These are phyloP conservation scores for Petrolisthes manimaculis DNA, from an alignment of 2,888 invertebrate genomes.

Conservation along the genomic window DNA sequence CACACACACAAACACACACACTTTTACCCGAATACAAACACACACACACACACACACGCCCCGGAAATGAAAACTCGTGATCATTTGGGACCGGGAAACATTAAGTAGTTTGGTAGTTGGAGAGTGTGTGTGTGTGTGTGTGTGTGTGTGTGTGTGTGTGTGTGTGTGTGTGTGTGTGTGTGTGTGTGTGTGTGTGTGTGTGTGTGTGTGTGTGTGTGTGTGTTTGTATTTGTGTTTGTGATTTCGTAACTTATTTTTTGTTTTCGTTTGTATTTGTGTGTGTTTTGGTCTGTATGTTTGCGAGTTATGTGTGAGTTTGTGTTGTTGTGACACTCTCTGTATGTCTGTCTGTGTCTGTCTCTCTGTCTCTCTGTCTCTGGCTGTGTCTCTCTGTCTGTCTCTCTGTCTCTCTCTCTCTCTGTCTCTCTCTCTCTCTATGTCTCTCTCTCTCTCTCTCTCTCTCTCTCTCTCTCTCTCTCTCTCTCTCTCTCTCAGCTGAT, in stretches of 20 bases:
- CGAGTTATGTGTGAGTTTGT: not conserved
- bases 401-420: not conserved
- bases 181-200: no score
- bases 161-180: no score
- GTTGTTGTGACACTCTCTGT: not conserved
- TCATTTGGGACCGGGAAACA: no score
- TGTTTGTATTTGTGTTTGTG: not conserved
- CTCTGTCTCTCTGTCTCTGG: not conserved
- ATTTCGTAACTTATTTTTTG: not conserved
- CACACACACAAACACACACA: no score
- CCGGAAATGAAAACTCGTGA: no score
- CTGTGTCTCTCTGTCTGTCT: slow-evolving; percentile 2
- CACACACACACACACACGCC: no score
- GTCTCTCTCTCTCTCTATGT: not conserved
- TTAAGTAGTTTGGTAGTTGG: no score
- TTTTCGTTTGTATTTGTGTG: not conserved
- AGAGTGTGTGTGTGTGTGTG: no score
- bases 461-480: slow-evolving; percentile 2
- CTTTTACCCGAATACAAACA: no score
- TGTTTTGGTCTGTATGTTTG: not conserved
- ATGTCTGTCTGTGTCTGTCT: slow-evolving; percentile 2
- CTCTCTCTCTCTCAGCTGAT: not conserved
- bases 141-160: no score
- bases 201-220: slow-evolving; percentile 3
- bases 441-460: not conserved